Evolutionary conservation across 2,113 vertebrate genomes (phyloP), one percentile per base, ranked within the genome.

Genomic region (Australoheros scitulus): DNA sequence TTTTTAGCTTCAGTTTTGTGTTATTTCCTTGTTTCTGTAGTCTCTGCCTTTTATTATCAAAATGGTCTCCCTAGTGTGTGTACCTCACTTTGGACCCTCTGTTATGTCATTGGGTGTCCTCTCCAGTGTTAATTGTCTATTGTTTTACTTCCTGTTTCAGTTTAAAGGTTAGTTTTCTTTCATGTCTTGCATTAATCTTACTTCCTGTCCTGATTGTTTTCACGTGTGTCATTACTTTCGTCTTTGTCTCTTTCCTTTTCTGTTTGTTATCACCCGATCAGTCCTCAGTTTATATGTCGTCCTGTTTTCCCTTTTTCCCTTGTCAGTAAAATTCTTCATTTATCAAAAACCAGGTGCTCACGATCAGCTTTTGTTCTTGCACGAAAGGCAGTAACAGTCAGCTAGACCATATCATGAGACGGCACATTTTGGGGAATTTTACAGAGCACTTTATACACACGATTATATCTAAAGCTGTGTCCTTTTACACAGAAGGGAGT

Each of bases 111-210:
- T 41, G 38, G 9, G 9, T 11, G 38, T 41, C 10, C 3, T 41
- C 11, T 41, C 10, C 38, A 65, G 63, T 13, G n/a, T 43, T 65
- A 10, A n/a, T 0, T 65, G 63, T 65, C 41, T 24, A 41, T n/a
- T 3, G 22, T 65, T 64, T 43, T 24, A 43, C n/a, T 68, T 26
- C 41, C 64, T 18, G 64, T 11, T 47, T 47, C 29, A 47, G 1
- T 0, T 26, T 68, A 26, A 47, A 68, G 38, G 5, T 68, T 47
- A 0, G 64, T 11, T 68, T 47, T 7, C 24, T 1, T 50, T 50
- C 0, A 0, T 70, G 24, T 50, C 64, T 20, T 29, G 41, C 0
- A 26, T 68, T 18, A 2, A 68, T 68, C 43, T 47, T 47, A 68
- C 22, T 15, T 68, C 24, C 64, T 68, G 2, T 14, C 64, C 38